phyloP scores from a whole-genome alignment of 2,888 invertebrate genomes.

The Cryptocheilus praepositus region DNA sequence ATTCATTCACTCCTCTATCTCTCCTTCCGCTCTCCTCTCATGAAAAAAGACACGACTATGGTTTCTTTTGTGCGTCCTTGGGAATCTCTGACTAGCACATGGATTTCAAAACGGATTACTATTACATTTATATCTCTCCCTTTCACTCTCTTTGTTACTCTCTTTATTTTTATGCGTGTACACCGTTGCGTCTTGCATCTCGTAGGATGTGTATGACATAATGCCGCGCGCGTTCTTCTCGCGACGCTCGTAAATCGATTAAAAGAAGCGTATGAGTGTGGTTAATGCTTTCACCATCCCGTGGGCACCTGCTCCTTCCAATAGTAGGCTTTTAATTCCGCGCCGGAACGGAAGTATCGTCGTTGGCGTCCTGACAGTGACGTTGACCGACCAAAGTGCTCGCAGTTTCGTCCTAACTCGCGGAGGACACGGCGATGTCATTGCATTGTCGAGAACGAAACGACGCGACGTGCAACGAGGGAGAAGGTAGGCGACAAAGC shows the following conservation, averaged over 20 bases:
- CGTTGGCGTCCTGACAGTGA: too few relatives aligned
- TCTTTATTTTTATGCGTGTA: constrained; percentile 4
- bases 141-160: too few relatives aligned
- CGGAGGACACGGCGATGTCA: too few relatives aligned
- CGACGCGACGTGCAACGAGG: too few relatives aligned
- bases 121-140: constrained; percentile 17
- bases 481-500: too few relatives aligned
- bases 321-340: constrained; percentile 21
- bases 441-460: too few relatives aligned
- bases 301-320: background rate
- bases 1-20: constrained; percentile 12
- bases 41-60: too few relatives aligned
- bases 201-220: constrained; percentile 23
- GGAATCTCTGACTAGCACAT: constrained; percentile 64
- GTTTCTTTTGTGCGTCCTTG: constrained; percentile 57
- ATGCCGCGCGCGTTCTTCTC: constrained; percentile 14
- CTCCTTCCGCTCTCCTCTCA: background rate
- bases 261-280: constrained; percentile 29
- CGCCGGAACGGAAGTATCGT: too few relatives aligned
- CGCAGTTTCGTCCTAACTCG: too few relatives aligned
- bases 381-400: too few relatives aligned
- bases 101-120: constrained; percentile 47
- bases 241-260: constrained; percentile 31
- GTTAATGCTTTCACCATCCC: constrained; percentile 7
- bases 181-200: too few relatives aligned